A percentile compares a stretch with the other conserved stretches of the same genome.
These are phyloP conservation scores for Buteo buteo DNA, from an alignment of 2,113 vertebrate genomes.

Conservation along the genomic window DNA sequence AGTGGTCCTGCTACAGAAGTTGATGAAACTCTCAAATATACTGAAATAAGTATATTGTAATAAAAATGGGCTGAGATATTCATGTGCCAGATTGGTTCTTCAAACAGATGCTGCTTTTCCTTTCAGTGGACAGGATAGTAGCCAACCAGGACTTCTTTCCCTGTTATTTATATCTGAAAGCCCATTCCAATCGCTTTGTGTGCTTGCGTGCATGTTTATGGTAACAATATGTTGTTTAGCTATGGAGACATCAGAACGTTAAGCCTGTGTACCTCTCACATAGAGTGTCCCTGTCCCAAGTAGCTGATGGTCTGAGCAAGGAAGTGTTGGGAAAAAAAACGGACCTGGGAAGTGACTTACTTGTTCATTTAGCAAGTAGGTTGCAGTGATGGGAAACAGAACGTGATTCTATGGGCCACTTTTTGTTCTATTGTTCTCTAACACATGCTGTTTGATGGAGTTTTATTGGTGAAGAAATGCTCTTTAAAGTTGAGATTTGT, in stretches of 20 bases:
- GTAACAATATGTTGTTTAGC: neutral
- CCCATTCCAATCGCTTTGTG: neutral
- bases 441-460: neutral
- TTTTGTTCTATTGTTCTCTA: neutral
- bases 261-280: neutral
- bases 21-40: neutral
- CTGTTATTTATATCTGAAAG: neutral
- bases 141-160: neutral
- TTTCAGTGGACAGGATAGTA: neutral
- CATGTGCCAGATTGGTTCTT: neutral
- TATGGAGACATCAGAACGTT: accelerated
- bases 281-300: neutral
- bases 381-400: neutral
- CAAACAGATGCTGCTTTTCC: neutral
- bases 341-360: neutral
- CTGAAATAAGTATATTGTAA: neutral
- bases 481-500: neutral
- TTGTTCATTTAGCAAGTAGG: neutral
- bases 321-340: neutral
- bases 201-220: neutral
- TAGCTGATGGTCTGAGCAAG: neutral
- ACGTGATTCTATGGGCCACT: neutral
- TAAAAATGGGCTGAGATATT: neutral
- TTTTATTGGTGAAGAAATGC: neutral
- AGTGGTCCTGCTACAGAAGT: neutral